These are phyloP conservation scores for Ephialtes manifestator DNA, from an alignment of 2,888 invertebrate genomes.

Conservation along the genomic window DNA sequence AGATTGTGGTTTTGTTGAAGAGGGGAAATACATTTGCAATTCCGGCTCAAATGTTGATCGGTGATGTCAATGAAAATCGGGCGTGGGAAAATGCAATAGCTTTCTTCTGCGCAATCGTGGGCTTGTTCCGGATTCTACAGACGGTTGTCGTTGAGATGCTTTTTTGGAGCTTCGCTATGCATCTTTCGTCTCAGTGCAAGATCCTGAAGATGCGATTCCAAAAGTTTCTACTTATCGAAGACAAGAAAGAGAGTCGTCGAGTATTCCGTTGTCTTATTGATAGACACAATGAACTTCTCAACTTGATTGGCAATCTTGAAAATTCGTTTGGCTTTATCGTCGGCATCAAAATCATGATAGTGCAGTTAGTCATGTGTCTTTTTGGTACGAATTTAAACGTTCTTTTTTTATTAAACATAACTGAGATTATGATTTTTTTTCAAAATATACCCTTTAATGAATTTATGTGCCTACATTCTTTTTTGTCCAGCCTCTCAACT, in stretches of 20 bases:
- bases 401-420: background rate
- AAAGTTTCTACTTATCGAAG: background rate
- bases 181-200: background rate
- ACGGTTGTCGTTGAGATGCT: background rate
- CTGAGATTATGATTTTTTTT: too few relatives aligned
- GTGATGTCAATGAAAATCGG: too few relatives aligned
- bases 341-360: background rate
- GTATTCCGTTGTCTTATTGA: background rate
- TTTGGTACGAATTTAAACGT: background rate
- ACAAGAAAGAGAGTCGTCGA: background rate
- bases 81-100: too few relatives aligned
- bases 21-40: too few relatives aligned
- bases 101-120: background rate
- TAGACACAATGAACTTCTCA: background rate
- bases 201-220: background rate
- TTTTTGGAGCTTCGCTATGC: conserved; percentile 16
- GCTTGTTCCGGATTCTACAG: background rate
- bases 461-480: too few relatives aligned
- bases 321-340: background rate
- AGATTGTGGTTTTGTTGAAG: too few relatives aligned
- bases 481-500: too few relatives aligned
- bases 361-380: background rate
- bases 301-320: background rate
- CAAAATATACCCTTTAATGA: too few relatives aligned
- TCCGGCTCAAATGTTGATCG: too few relatives aligned